Base-by-base conservation (phyloP, 2,888 invertebrate species). In the Caenorhabditis sp. region DNA sequence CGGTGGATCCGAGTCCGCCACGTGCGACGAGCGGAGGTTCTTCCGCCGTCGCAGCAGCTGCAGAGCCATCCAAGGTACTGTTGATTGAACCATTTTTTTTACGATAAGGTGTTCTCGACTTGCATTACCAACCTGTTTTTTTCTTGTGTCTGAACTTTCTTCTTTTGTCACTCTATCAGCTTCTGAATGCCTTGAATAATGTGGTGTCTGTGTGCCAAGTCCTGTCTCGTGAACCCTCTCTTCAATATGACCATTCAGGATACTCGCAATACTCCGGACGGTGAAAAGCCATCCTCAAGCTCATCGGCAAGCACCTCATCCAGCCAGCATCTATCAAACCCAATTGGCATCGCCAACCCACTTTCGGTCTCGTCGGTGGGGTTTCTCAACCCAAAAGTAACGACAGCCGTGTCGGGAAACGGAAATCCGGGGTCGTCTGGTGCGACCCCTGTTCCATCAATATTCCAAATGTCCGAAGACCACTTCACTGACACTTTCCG, bases 1-100 rank as follows among this genome's bases (percentile, higher is more conserved):
- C 89, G 20, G 79, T 89, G 28, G 89, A 89, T 64, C 89, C 89
- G 15, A 88, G 89, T 37, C 89, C 89, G 13, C 84, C 84, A 56
- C 79, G 79, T 20, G 69, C 72, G 11, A 69, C 77, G 15, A 69
- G 69, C 35, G 51, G 64, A n/a, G 56, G 56, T 8, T 2, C 51
- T 47, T 20, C 56, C 47, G n/a, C 50, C 18, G 64, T 67, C 15
- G 58, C 70, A 18, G 40, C 68, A 28, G 64, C 72, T 22, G 58
- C 69, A 13, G 68, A 69, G 15, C 40, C 65, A 8, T 18, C 35
- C 28, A 69, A 70, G 69, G 69, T 70, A 69, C 22, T 32, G 53
- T 47, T 47, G 18, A 18, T 47, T 47, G 47, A 47, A 3, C n/a
- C 9, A 37, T 28, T 28, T 20, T n/a, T 40, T n/a, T 58, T 8